Base-by-base conservation (phyloP, 2,888 invertebrate species). In the Petrophora chlorosata region DNA sequence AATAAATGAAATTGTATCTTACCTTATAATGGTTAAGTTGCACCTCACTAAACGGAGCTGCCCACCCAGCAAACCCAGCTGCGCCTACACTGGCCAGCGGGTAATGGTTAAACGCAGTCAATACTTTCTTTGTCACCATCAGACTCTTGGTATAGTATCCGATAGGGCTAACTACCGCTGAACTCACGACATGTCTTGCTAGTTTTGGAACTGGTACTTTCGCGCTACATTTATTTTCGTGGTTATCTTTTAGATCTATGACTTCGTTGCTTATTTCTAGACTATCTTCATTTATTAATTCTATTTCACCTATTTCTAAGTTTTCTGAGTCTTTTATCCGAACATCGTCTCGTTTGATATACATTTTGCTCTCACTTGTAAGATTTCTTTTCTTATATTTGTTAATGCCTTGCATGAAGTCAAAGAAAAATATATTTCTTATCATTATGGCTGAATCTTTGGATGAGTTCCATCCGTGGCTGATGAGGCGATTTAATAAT, bases 101-200 rank as follows among this genome's bases (percentile, higher is more conserved):
- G 68, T 95, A 95, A 73, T 95, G 95, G 77, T 95, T 95, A 79
- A 95, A 95, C 26, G 95, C 94, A 33, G 93, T 94, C 63, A 94
- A 79, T 16, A 94, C 92, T 53, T 91, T 92, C 57, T 88, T 88
- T 3, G 94, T 94, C 13, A 92, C 81, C 72, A 95, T 92, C 73
- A 95, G 93, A 73, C 95, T 95, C 76, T 95, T 95, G 39, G 94
- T 93, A 50, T 94, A 94, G 59, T 92, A 92, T 10, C 93, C 93
- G 49, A 91, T 83, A 2, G 92, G 92, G 65, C 94, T 94, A 33
- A 93, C 85, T 47, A 90, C 73, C 1, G 90, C 86, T 10, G 93
- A 92, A 41, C 94, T 87, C 23, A 91, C 70, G 22, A 90, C 71
- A 60, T 92, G 90, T 43, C 82, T 78, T 5, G 85, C 76, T 65